phyloP scores from a whole-genome alignment of 2,113 vertebrate genomes.

The Saimiri boliviensis region DNA sequence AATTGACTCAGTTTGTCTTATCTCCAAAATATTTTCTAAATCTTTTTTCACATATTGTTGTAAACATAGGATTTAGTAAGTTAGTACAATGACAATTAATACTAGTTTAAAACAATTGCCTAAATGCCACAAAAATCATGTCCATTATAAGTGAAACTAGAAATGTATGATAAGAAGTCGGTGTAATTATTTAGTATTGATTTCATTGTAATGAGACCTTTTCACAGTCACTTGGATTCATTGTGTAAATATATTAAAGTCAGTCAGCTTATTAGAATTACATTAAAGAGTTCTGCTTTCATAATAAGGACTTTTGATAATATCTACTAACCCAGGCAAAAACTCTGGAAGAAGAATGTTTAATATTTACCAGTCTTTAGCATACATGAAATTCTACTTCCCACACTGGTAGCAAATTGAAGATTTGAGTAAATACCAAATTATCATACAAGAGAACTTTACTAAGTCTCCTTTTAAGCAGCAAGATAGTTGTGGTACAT shows the following conservation, averaged over 20 bases:
- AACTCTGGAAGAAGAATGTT: conserved; percentile 63
- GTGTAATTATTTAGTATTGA: conserved; percentile 71
- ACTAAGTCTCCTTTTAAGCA: conserved; percentile 73
- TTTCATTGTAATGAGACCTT: conserved; percentile 58
- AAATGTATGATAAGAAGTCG: conserved; percentile 54
- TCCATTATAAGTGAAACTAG: conserved; percentile 73
- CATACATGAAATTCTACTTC: conserved; percentile 71
- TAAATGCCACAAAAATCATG: conserved; percentile 76
- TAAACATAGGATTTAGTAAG: conserved; percentile 81
- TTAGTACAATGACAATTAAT: conserved; percentile 76
- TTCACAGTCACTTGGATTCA: conserved; percentile 65
- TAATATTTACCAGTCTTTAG: conserved; percentile 61
- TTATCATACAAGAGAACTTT: conserved; percentile 72
- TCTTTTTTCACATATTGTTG: conserved; percentile 77
- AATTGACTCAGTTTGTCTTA: conserved; percentile 62
- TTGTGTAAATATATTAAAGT: conserved; percentile 56
- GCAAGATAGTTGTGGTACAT: conserved; percentile 76
- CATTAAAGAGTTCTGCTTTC: conserved; percentile 64
- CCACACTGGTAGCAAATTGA: conserved; percentile 49
- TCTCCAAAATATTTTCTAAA: conserved; percentile 67
- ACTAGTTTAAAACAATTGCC: conserved; percentile 69
- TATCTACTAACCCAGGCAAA: conserved; percentile 66
- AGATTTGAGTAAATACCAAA: conserved; percentile 72
- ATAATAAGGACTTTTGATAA: conserved; percentile 65
- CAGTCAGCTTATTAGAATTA: conserved; percentile 59